Conservation (phyloP, 2,888 invertebrate genomes). For the Sisyra nigra region DNA sequence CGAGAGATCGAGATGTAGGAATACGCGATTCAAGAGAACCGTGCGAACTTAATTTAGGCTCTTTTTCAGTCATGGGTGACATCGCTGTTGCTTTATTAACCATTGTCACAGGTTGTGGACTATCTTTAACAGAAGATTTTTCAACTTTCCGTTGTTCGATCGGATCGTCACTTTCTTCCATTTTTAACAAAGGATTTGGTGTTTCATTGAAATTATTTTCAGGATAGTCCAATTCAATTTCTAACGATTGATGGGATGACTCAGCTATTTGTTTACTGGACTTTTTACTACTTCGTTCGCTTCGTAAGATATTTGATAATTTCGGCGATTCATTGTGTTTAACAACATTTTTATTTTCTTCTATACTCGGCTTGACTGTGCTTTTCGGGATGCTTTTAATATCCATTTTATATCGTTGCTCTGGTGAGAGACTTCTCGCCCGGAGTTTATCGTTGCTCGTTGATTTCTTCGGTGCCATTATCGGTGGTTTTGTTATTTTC, state of each 20-base stretch:
- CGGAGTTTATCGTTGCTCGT: neutral
- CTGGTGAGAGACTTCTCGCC: constrained; percentile 7
- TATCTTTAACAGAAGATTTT: neutral
- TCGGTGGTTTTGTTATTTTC: constrained; percentile 4
- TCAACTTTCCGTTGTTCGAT: no score
- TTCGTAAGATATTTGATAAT: constrained; percentile 2
- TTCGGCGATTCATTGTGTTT: constrained; percentile 1
- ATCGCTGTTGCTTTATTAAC: neutral
- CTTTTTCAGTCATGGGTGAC: neutral
- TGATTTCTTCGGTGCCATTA: neutral
- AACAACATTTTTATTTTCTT: neutral
- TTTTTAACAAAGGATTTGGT: constrained; percentile 1
- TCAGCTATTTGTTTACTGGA: constrained; percentile 3
- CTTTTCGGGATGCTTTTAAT: neutral
- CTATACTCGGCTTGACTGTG: neutral
- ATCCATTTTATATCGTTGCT: constrained; percentile 7
- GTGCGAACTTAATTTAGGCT: neutral
- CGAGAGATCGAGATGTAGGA: no score
- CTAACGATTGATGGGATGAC: constrained; percentile 19
- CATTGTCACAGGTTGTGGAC: neutral
- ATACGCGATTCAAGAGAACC: no score
- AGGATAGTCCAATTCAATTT: constrained; percentile 20
- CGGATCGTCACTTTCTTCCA: neutral
- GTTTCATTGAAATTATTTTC: constrained; percentile 14
- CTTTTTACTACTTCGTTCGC: constrained; percentile 1